These are phyloP conservation scores for Plecturocebus donacophilus DNA, from an alignment of 2,113 vertebrate species.

Conservation along the genomic window DNA sequence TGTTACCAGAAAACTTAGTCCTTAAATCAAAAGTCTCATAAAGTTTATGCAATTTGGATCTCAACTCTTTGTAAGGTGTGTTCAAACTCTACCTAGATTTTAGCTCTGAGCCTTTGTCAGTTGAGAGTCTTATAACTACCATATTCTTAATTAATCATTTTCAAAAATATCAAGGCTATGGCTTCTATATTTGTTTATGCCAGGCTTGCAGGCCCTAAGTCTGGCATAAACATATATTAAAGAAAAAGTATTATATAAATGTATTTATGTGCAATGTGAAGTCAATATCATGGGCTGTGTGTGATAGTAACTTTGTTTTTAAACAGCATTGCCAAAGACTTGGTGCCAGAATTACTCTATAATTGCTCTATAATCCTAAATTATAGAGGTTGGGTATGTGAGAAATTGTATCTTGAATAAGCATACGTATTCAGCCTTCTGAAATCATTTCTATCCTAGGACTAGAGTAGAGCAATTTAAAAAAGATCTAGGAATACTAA, in stretches of 20 bases:
- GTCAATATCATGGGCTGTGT: neutral
- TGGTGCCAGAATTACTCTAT: slow-evolving; percentile 35
- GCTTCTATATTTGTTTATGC: slow-evolving; percentile 34
- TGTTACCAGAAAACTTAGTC: neutral
- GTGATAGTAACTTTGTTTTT: slow-evolving; percentile 42
- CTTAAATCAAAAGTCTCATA: slow-evolving; percentile 7
- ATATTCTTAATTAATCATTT: neutral
- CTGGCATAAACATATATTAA: no score
- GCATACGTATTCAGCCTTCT: slow-evolving; percentile 36
- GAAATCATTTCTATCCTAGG: slow-evolving; percentile 43
- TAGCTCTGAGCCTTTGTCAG: neutral
- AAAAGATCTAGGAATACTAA: slow-evolving; percentile 62
- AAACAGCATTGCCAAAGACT: slow-evolving; percentile 51
- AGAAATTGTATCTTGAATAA: slow-evolving; percentile 65
- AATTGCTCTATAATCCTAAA: slow-evolving; percentile 44
- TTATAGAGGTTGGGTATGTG: slow-evolving; percentile 32
- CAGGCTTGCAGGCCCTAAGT: no score
- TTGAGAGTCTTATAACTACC: neutral
- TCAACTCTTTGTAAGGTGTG: slow-evolving; percentile 8
- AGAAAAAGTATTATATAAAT: slow-evolving; percentile 10
- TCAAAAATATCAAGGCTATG: neutral
- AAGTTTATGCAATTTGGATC: slow-evolving; percentile 26
- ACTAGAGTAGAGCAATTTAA: slow-evolving; percentile 43
- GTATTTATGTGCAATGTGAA: neutral
- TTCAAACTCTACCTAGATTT: slow-evolving; percentile 22